A percentile compares a stretch with the other conserved stretches of the same genome.
phyloP scores from a whole-genome alignment of 2,888 invertebrate genomes.

The Iphiclides podalirius region DNA sequence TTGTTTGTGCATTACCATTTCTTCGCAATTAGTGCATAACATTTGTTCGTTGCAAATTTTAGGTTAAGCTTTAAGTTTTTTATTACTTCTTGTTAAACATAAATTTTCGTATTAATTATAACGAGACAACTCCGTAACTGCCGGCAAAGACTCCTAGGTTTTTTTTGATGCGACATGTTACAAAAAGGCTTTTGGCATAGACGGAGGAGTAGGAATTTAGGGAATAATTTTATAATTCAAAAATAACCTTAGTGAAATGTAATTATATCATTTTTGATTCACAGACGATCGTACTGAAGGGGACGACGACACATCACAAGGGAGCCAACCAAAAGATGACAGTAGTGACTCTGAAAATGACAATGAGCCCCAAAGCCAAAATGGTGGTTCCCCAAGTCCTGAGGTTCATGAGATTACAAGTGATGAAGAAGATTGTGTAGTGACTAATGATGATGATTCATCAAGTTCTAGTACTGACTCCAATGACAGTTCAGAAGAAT shows the following conservation, averaged over 20 bases:
- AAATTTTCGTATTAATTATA: constrained; percentile 54
- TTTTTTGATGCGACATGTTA: not conserved
- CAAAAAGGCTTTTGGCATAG: not conserved
- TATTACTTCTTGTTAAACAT: constrained; percentile 42
- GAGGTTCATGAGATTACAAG: constrained; percentile 79
- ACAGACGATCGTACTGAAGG: constrained; percentile 74
- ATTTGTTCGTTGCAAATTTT: constrained; percentile 29
- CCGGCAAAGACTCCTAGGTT: constrained; percentile 12
- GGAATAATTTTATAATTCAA: not conserved
- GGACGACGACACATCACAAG: constrained; percentile 74
- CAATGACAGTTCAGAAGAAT: constrained; percentile 82
- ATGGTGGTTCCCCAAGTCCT: constrained; percentile 60
- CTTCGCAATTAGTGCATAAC: constrained; percentile 23
- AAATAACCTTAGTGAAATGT: not conserved
- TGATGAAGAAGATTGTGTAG: constrained; percentile 79
- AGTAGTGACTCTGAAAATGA: constrained; percentile 67
- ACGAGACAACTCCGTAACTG: constrained; percentile 35
- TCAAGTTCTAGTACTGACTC: constrained; percentile 78
- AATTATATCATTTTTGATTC: constrained; percentile 23
- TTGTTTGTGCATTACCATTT: constrained; percentile 27
- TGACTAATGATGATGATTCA: constrained; percentile 76
- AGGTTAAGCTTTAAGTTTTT: constrained; percentile 36
- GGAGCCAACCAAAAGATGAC: constrained; percentile 70
- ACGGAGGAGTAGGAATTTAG: too few species aligned
- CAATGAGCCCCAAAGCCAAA: constrained; percentile 64